Conservation (phyloP, 2,888 invertebrate species). For the Tinea semifulvella region DNA sequence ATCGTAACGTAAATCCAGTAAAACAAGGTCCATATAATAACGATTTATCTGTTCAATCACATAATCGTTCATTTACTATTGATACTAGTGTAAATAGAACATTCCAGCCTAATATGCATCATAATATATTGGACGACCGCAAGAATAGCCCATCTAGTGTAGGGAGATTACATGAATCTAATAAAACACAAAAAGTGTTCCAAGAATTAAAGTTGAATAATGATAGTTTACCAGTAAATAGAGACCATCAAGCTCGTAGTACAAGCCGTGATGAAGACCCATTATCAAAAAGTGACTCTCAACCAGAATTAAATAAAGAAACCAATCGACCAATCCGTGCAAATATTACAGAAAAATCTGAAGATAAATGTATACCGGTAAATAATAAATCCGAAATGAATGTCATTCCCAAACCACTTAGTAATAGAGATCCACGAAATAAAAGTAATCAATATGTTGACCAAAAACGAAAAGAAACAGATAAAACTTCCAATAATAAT, state of each 20-base stretch:
- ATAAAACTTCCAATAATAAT: background rate
- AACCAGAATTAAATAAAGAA: no score
- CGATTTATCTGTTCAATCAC: conserved; percentile 31
- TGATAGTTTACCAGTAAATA: no score
- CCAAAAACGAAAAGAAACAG: background rate
- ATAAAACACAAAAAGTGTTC: no score
- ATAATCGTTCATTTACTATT: conserved; percentile 40
- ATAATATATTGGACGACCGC: conserved; percentile 36
- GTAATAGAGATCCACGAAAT: background rate
- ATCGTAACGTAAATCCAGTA: background rate
- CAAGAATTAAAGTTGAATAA: no score
- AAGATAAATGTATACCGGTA: no score
- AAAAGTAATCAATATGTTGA: background rate
- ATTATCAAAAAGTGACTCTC: no score
- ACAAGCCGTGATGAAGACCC: no score
- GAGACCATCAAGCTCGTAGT: no score
- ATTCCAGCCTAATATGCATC: conserved; percentile 34
- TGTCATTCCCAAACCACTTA: background rate
- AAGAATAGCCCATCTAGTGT: conserved; percentile 48
- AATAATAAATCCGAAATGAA: no score
- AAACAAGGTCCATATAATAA: background rate
- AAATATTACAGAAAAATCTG: no score
- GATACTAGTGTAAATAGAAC: conserved; percentile 47
- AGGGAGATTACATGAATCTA: conserved; percentile 28
- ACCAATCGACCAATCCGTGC: no score